phyloP scores from a whole-genome alignment of 2,888 invertebrate genomes.

The Ochropacha duplaris region DNA sequence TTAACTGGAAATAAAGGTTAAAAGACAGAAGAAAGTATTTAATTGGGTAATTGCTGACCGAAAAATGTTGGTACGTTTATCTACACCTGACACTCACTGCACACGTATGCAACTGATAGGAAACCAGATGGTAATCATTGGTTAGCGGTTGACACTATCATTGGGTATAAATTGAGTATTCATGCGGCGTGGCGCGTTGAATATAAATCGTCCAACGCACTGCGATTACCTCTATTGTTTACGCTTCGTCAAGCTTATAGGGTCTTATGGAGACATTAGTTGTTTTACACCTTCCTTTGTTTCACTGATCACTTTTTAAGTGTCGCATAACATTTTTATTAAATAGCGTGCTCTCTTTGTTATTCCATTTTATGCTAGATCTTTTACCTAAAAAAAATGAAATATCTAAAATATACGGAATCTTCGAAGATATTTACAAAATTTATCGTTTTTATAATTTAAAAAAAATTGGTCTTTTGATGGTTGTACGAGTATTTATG shows the following conservation, averaged over 20 bases:
- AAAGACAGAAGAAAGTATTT: too few species aligned
- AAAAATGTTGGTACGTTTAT: background rate
- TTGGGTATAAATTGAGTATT: conserved; percentile 62
- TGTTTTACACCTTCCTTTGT: conserved; percentile 31
- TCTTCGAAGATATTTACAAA: too few species aligned
- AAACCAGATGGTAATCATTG: conserved; percentile 55
- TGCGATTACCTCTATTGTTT: conserved; percentile 56
- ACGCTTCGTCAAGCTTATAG: conserved; percentile 35
- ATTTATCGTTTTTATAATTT: too few species aligned
- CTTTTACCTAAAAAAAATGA: too few species aligned
- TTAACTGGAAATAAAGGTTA: too few species aligned
- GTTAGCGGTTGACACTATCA: conserved; percentile 63
- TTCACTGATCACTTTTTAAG: conserved; percentile 38
- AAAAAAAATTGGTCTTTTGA: too few species aligned
- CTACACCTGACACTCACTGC: background rate
- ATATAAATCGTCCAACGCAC: conserved; percentile 51
- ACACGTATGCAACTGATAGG: conserved; percentile 29
- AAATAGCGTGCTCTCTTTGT: background rate
- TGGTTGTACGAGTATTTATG: too few species aligned
- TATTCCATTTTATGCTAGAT: background rate
- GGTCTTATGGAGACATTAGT: conserved; percentile 48
- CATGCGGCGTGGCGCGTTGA: conserved; percentile 41
- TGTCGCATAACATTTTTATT: conserved; percentile 10
- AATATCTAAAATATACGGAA: too few species aligned
- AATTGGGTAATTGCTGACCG: background rate